These are phyloP conservation scores for Xestia sexstrigata DNA, from an alignment of 2,888 invertebrate genomes.

Conservation along the genomic window DNA sequence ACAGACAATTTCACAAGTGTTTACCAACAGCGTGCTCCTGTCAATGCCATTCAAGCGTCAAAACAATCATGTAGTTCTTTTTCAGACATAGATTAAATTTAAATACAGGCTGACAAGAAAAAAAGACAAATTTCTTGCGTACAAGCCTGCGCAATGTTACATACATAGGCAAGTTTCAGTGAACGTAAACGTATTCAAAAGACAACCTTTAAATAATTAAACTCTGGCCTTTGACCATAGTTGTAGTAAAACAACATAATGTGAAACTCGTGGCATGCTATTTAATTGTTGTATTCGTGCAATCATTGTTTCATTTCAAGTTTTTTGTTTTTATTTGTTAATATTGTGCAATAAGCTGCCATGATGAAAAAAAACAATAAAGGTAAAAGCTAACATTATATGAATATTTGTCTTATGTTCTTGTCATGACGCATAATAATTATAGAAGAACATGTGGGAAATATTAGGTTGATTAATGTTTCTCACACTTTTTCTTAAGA, in stretches of 20 bases:
- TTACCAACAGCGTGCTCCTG: background rate
- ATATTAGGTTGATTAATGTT: background rate
- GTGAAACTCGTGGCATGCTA: conserved; percentile 47
- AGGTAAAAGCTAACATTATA: conserved; percentile 42
- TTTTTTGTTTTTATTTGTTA: conserved; percentile 61
- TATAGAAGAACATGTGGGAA: conserved; percentile 21
- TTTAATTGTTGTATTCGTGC: conserved; percentile 58
- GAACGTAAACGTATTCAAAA: background rate
- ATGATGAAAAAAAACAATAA: conserved; percentile 55
- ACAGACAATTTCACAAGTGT: background rate
- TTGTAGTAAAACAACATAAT: background rate
- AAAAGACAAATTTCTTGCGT: background rate
- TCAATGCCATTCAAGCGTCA: background rate
- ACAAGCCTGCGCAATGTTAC: too few species aligned
- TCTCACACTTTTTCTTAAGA: conserved; percentile 13
- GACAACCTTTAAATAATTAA: background rate
- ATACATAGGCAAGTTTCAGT: background rate
- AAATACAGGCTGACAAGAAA: background rate
- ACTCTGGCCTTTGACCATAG: conserved; percentile 19
- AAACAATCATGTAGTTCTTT: background rate
- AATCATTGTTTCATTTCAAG: conserved; percentile 64
- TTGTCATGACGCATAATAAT: conserved; percentile 39
- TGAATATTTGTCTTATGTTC: conserved; percentile 2
- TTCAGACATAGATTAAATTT: background rate
- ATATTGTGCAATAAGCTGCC: conserved; percentile 74